Evolutionary conservation across 1,140 invertebrate genomes (phyloP).

Genomic region (Yoshiicerus persimilis): DNA sequence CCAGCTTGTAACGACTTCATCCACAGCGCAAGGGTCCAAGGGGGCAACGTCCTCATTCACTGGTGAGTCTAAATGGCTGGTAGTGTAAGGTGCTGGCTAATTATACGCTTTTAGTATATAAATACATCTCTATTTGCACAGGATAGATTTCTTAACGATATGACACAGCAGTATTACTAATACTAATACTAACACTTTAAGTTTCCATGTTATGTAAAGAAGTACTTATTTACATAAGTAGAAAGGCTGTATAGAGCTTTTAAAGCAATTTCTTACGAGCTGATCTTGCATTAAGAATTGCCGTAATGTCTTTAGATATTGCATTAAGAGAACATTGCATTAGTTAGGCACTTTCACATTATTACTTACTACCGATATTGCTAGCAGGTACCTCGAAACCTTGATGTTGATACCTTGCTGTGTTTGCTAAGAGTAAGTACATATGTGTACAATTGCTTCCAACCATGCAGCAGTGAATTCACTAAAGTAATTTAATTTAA

Average conservation of each 20-base stretch:
- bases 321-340: background rate
- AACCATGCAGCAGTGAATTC: background rate
- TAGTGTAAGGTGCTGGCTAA: background rate
- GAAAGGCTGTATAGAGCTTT: background rate
- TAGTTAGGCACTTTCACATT: background rate
- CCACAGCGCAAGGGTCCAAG: slow-evolving; percentile 80
- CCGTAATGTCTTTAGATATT: background rate
- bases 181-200: too few species aligned
- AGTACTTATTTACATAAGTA: background rate
- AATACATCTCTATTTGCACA: background rate
- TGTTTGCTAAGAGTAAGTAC: background rate
- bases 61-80: slow-evolving; percentile 67
- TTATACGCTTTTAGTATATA: background rate
- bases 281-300: background rate
- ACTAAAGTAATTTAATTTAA: background rate
- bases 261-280: background rate
- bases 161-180: background rate
- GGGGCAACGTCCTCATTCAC: slow-evolving; percentile 91
- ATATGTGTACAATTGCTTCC: background rate
- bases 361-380: background rate
- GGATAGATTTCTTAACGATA: background rate
- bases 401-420: background rate
- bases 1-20: slow-evolving; percentile 94
- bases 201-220: too few species aligned
- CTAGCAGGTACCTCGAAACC: background rate